Conservation (phyloP, 2,797 vertebrate genomes). For the Halcyon smyrnensis region DNA sequence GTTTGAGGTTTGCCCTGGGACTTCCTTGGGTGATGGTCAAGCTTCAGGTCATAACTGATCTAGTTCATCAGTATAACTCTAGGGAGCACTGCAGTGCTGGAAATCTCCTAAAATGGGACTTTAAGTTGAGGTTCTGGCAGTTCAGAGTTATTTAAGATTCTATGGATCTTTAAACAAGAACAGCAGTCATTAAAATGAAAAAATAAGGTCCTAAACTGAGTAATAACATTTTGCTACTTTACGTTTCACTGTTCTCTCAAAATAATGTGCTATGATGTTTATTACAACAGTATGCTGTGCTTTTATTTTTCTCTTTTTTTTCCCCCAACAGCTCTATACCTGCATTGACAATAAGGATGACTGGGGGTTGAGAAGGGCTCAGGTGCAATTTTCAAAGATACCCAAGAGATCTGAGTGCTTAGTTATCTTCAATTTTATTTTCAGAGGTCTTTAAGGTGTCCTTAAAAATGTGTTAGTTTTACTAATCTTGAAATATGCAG, state of each 20-base stretch:
- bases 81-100: slow-evolving; percentile 34
- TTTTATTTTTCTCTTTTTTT: not conserved
- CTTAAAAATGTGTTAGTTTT: not conserved
- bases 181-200: slow-evolving; percentile 6
- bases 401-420: not conserved
- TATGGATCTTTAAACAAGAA: slow-evolving; percentile 11
- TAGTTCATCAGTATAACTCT: not conserved
- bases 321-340: not conserved
- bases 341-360: not conserved
- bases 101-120: not conserved
- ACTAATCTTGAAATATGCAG: not conserved
- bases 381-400: not conserved
- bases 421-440: not conserved
- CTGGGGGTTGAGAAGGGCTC: not conserved
- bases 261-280: not conserved
- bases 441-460: not conserved
- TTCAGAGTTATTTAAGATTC: not conserved
- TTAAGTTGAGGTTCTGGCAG: not conserved
- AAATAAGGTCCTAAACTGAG: slow-evolving; percentile 15
- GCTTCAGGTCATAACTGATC: not conserved
- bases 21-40: not conserved
- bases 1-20: not conserved
- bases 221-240: slow-evolving; percentile 30
- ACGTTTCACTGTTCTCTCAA: not conserved
- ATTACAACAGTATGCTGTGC: not conserved